phyloP scores from a whole-genome alignment of 2,888 invertebrate genomes.

The Miltochrista miniata region DNA sequence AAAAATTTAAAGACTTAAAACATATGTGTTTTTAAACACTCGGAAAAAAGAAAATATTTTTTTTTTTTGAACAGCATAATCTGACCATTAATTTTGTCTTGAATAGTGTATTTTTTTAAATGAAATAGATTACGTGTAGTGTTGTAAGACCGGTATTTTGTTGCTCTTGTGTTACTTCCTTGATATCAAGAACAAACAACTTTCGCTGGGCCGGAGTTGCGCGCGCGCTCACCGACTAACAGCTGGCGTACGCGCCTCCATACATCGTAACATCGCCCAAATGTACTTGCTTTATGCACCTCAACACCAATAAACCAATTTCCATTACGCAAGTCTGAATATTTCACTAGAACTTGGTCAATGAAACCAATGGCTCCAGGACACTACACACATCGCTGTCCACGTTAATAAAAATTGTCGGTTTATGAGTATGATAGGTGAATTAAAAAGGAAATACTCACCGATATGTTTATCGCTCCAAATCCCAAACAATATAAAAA shows the following conservation, averaged over 20 bases:
- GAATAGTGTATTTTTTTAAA: neutral
- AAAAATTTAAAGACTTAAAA: too few relatives aligned
- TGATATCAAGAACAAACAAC: slow-evolving; percentile 75
- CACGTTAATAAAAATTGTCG: slow-evolving; percentile 42
- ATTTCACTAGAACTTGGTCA: slow-evolving; percentile 36
- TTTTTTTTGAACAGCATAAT: too few relatives aligned
- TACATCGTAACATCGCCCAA: slow-evolving; percentile 31
- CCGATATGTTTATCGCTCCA: slow-evolving; percentile 77
- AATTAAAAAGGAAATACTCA: slow-evolving; percentile 66
- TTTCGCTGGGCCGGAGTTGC: slow-evolving; percentile 57
- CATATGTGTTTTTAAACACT: too few relatives aligned
- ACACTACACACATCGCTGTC: slow-evolving; percentile 24
- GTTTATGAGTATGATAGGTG: slow-evolving; percentile 32
- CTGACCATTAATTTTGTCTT: neutral
- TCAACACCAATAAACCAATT: slow-evolving; percentile 37
- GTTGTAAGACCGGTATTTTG: slow-evolving; percentile 54
- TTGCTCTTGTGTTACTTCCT: slow-evolving; percentile 63
- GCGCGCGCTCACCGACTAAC: slow-evolving; percentile 39
- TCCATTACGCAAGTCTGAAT: slow-evolving; percentile 56
- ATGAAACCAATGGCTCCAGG: slow-evolving; percentile 26
- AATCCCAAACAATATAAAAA: slow-evolving; percentile 80
- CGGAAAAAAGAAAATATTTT: too few relatives aligned
- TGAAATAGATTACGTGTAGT: neutral
- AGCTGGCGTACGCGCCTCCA: slow-evolving; percentile 40
- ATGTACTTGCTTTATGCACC: slow-evolving; percentile 21